Percentiles rank a stretch among this genome's conserved stretches.
These are phyloP conservation scores for Nomada fucata DNA, from an alignment of 2,888 invertebrate species.

Conservation along the genomic window DNA sequence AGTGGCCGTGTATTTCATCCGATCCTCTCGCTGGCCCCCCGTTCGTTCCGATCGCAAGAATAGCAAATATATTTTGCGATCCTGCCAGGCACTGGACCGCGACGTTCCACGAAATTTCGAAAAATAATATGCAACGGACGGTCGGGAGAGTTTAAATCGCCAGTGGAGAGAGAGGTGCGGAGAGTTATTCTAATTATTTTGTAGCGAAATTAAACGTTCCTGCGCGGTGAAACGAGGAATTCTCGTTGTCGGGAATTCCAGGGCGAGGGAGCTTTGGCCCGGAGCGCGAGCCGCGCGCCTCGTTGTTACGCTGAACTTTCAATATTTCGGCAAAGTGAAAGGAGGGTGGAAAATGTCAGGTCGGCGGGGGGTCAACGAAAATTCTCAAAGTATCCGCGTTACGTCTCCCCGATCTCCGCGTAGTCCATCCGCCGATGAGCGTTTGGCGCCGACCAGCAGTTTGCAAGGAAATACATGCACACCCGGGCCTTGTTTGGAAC, in stretches of 20 bases:
- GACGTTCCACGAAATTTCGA: slow-evolving; percentile 6
- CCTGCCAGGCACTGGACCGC: neutral
- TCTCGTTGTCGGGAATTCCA: neutral
- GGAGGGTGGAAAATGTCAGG: neutral
- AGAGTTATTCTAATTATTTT: neutral
- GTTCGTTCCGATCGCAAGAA: neutral
- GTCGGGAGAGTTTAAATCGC: neutral
- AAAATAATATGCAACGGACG: neutral
- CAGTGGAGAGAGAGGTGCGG: too few species aligned
- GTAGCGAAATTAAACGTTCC: neutral
- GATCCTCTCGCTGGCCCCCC: neutral
- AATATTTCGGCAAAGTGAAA: neutral
- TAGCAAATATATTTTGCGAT: slow-evolving; percentile 15
- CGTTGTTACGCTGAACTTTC: neutral
- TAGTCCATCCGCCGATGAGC: neutral
- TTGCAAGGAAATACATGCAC: slow-evolving; percentile 2
- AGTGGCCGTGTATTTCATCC: neutral
- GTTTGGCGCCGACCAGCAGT: neutral
- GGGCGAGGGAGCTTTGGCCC: neutral
- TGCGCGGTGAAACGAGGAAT: neutral
- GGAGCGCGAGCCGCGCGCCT: neutral
- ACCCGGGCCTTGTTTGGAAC: slow-evolving; percentile 23
- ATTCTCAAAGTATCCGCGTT: slow-evolving; percentile 16
- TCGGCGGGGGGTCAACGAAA: neutral
- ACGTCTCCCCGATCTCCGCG: neutral